phyloP scores from a whole-genome alignment of 2,888 invertebrate genomes.

The Volucella inanis region DNA sequence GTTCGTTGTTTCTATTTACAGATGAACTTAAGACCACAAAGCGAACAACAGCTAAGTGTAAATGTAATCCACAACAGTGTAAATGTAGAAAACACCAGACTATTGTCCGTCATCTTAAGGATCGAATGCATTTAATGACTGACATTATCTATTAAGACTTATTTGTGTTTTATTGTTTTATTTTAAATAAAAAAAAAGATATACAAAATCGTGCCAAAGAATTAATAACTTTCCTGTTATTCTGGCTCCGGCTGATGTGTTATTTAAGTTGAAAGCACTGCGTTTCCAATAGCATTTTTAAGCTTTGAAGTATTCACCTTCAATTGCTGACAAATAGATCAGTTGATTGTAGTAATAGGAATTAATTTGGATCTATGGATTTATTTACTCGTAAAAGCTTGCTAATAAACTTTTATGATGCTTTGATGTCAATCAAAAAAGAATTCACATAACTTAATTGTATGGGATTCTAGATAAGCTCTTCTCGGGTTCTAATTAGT shows the following conservation, averaged over 20 bases:
- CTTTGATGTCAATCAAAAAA: constrained; percentile 18
- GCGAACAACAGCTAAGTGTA: constrained; percentile 76
- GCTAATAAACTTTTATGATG: constrained; percentile 21
- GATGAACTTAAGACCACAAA: constrained; percentile 54
- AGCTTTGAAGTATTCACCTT: background rate
- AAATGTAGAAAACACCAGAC: constrained; percentile 76
- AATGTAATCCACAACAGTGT: constrained; percentile 78
- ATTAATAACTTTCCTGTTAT: background rate
- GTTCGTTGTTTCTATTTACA: constrained; percentile 44
- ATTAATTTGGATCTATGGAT: background rate
- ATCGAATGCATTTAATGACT: constrained; percentile 58
- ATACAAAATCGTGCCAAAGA: constrained; percentile 19
- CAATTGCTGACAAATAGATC: background rate
- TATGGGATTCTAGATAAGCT: background rate
- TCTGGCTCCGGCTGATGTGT: background rate
- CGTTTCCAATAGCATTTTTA: background rate
- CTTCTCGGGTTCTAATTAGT: too few species aligned
- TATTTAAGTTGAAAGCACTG: background rate
- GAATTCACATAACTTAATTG: background rate
- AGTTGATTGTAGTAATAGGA: background rate
- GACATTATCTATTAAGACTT: constrained; percentile 57
- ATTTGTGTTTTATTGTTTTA: constrained; percentile 23
- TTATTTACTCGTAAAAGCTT: background rate
- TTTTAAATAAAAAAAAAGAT: constrained; percentile 19
- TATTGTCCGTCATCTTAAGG: constrained; percentile 55